A percentile compares a stretch with the other conserved stretches of the same genome.
These are phyloP conservation scores for Leguminivora glycinivorella DNA, from an alignment of 1,140 invertebrate genomes.

Conservation along the genomic window DNA sequence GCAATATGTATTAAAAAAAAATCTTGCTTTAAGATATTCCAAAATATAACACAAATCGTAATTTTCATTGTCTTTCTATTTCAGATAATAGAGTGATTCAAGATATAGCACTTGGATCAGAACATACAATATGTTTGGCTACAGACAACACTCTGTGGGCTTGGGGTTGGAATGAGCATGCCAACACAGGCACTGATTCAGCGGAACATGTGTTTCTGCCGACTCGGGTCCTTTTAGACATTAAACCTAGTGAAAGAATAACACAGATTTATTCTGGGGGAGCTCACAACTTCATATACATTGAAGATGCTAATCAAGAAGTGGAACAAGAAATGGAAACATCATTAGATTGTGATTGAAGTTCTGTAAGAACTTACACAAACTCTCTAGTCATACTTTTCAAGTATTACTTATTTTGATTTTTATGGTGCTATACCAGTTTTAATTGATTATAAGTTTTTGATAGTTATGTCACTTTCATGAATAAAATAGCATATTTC, in stretches of 20 bases:
- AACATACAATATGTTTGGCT: conserved; percentile 85
- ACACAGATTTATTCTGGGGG: conserved; percentile 66
- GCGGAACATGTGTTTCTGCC: conserved; percentile 80
- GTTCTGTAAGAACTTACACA: background rate
- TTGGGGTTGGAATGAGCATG: conserved; percentile 97
- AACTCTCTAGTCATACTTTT: background rate
- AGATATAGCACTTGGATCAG: conserved; percentile 85
- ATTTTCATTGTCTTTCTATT: conserved; percentile 42
- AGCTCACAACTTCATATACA: conserved; percentile 71
- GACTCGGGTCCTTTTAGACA: conserved; percentile 52
- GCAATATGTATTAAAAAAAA: too few relatives aligned
- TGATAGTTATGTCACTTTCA: background rate
- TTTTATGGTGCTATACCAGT: background rate
- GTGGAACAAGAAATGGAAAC: background rate
- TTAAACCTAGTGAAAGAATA: conserved; percentile 42
- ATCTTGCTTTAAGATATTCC: too few relatives aligned
- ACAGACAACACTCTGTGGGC: conserved; percentile 82
- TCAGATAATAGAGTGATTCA: conserved; percentile 68
- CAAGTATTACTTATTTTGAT: background rate
- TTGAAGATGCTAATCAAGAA: conserved; percentile 35
- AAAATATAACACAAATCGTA: background rate
- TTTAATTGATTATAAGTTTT: background rate
- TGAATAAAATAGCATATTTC: too few relatives aligned
- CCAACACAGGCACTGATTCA: conserved; percentile 88
- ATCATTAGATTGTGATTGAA: background rate